Base-by-base conservation (phyloP, 2,888 invertebrate genomes). In the Cecidostiba fungosa region DNA sequence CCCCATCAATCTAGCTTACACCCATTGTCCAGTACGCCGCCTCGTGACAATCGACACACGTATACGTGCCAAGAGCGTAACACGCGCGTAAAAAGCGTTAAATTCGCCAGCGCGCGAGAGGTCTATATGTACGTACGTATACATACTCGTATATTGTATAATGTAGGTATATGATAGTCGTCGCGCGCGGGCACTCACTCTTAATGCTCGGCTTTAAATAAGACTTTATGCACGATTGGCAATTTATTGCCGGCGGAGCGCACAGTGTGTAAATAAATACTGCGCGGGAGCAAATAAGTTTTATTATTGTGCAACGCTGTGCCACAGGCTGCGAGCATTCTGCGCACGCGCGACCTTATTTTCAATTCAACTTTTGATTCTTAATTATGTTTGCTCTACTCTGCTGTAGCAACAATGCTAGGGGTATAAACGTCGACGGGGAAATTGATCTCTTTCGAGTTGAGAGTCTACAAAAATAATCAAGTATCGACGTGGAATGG, bases 1-100 rank as follows among this genome's bases (percentile, higher is more conserved):
- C 74, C 43, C 50, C 86, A 82, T 86, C 81, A 73, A 86, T 86
- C 84, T 78, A 29, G 84, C 86, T 84, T 86, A 82, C 26, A 69
- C 5, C 74, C 74, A 84, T 86, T 84, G 82, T 86, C 77, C 86
- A 77, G 66, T 36, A 19, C 1, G 26, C 8, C 6, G 43, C 19
- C 76, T 47, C 47, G 62, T 19, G 26, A 77, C 77, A 77, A 82
- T 74, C 79, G 23, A 47, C 1, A 47, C 3, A 47, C n/a, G n/a
- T n/a, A 72, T 36, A 19, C 77, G 59, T 77, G n/a, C 39, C 78
- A 10, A 39, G 69, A 19, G 66, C 23, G 4, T n/a, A 50, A 19
- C 72, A n/a, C 36, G 6, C 36, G 72, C 43, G 69, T 62, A 73
- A 72, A 62, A 83, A 83, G 62, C 79, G 54, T 79, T 10, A 79